Base-by-base conservation (phyloP, 1,140 invertebrate species). In the Tetragnatha versicolor region DNA sequence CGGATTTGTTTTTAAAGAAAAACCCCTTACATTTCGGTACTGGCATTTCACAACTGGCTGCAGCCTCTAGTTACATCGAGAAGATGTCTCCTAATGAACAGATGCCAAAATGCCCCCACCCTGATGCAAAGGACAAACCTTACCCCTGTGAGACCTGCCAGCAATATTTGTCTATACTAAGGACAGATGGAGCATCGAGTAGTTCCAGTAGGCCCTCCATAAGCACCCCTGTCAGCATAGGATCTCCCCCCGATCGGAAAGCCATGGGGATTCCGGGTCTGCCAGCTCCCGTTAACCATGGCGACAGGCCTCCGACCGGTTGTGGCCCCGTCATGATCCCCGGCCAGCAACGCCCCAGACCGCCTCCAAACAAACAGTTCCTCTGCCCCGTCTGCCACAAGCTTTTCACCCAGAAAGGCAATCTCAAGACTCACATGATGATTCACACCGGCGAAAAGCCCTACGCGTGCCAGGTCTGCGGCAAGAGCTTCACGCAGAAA, bases 391-490 rank as follows among this genome's bases (percentile, higher is more conserved):
- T 84, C 37, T 84, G 83, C 60, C 79, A 83, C 60, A 82, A 80
- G 69, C 76, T 69, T 39, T 84, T 84, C 42, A 84, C 83, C 22
- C 83, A 84, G 69, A 84, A 84, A 81, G 83, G 83, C 68, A 86
- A 84, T 65, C 81, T 85, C 0, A 95, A 85, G 20, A 84, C 84
- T 10, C 89, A 90, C 82, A 85, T 87, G 83, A 84, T 89, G 79
- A 91, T 90, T 78, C 89, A 90, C 83, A 85, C 87, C 2, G 89
- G 89, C 20, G 83, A 85, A 49, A 85, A 85, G 72, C 85, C 85
- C n/a, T 85, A 84, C 66, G 79, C 76, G 10, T 89, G 88, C 82
- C 85, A 87, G 81, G 81, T 83, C 33, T 84, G 83, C 65, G 83
- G 83, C 20, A 83, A 83, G 78, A 83, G 82, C 80, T 84, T 84